phyloP scores from a whole-genome alignment of 2,113 vertebrate genomes.

The Brachypodius melanocephalos region DNA sequence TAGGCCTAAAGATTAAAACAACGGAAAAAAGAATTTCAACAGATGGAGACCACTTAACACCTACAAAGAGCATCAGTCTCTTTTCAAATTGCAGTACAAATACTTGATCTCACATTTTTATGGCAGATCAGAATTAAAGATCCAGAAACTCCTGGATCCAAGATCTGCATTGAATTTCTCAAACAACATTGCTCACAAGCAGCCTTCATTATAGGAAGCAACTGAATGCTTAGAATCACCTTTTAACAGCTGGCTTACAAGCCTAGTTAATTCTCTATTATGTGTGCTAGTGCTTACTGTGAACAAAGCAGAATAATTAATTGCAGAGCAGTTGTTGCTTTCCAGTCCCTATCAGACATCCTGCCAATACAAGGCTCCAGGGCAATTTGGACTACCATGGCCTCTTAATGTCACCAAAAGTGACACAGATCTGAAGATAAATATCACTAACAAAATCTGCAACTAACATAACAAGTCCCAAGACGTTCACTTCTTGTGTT shows the following conservation, averaged over 20 bases:
- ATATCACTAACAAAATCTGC: neutral
- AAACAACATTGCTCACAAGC: neutral
- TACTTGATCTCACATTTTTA: neutral
- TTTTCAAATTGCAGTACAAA: neutral
- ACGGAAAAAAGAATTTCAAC: neutral
- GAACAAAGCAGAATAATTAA: neutral
- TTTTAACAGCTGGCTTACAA: neutral
- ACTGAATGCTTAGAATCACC: neutral
- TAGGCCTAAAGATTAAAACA: conserved; percentile 82
- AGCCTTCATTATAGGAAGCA: neutral
- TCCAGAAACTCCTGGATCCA: neutral
- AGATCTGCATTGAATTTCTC: neutral
- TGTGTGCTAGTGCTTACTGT: neutral
- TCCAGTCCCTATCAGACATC: neutral
- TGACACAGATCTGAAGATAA: neutral
- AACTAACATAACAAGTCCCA: neutral
- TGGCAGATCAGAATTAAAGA: neutral
- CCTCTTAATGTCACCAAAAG: neutral
- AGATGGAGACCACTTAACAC: neutral
- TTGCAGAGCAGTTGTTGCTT: neutral
- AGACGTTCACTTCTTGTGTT: neutral
- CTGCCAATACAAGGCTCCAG: neutral
- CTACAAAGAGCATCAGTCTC: neutral
- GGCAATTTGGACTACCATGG: neutral
- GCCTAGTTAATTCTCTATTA: neutral